phyloP scores from a whole-genome alignment of 1,140 invertebrate genomes.

The Coenobita brevimanus region DNA sequence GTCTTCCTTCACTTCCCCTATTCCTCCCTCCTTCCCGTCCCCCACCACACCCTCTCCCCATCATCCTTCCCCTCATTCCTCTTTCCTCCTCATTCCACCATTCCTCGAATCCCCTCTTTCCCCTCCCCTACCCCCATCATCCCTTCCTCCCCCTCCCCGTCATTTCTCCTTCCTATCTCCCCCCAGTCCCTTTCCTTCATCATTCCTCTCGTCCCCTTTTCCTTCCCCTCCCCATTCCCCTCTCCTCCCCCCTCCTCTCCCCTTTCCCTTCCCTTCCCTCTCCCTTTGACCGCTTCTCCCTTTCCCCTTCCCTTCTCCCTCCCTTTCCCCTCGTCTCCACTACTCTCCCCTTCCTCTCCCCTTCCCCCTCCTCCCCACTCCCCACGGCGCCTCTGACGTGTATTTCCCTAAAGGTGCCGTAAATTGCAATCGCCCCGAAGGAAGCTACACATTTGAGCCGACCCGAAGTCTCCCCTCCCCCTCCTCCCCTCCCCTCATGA shows the following conservation, averaged over 20 bases:
- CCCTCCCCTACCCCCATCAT: no score
- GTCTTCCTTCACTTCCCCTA: no score
- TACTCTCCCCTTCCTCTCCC: background rate
- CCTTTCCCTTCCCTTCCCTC: background rate
- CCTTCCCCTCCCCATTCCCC: background rate
- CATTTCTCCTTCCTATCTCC: background rate
- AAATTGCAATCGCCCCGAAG: constrained; percentile 44
- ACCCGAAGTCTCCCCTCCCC: background rate
- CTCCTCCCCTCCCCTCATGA: background rate
- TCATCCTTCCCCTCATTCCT: no score
- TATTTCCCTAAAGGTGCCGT: constrained; percentile 3
- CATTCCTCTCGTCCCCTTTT: no score
- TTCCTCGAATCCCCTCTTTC: no score
- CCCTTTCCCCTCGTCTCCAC: background rate
- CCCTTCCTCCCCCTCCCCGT: background rate
- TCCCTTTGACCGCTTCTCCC: background rate
- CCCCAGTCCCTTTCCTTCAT: no score
- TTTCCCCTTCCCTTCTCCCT: background rate
- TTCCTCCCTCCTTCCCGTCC: no score
- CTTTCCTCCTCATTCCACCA: no score
- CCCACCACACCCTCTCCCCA: no score
- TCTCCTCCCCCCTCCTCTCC: background rate
- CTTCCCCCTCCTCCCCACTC: background rate
- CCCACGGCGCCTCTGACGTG: background rate
- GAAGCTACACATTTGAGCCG: constrained; percentile 5